Base-by-base conservation (phyloP, 2,113 vertebrate species). In the Tor tambroides region DNA sequence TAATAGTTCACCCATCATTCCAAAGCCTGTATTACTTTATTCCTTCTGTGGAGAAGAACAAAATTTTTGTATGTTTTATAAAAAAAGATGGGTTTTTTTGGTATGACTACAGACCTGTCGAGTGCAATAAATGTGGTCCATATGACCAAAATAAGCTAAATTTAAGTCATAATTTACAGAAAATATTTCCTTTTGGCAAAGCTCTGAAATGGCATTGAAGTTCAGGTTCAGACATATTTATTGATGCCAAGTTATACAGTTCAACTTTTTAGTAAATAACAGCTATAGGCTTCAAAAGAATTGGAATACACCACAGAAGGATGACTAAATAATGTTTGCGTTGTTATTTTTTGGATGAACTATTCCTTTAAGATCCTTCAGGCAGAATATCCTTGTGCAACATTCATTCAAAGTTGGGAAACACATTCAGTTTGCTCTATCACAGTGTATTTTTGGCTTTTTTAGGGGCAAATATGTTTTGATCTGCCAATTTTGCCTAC, bases 401-500 rank as follows among this genome's bases (percentile, higher is more conserved):
- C 10, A 17, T 46, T 46, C 1, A 75, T 75, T 75, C 10, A 75
- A 23, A 26, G 23, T 75, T 26, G 30, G 11, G 23, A 63, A 63
- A 41, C 14, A 28, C 38, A 41, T 23, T 41, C 9, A 19, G 35
- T 17, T 49, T 28, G 2, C 38, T 30, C 8, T 15, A 67, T 67
- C n/a, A 46, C 8, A 2, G 35, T 71, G 67, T 82, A 32, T 87
- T 69, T 75, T 26, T 41, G 46, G 1, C 21, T 5, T 32, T 76
- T 78, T 76, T 78, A 76, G 35, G 59, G 71, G 54, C 8, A 21
- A 21, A 56, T 51, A 56, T 80, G 15, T 86, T 77, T 76, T 86
- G 69, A 88, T 88, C 84, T 86, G 21, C 65, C 76, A 10, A 17
- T 78, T 86, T 26, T 38, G 84, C 59, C 72, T 26, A 8, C 43